Conservation (phyloP, 1,140 invertebrate genomes). For the Tetragonula clypearis region DNA sequence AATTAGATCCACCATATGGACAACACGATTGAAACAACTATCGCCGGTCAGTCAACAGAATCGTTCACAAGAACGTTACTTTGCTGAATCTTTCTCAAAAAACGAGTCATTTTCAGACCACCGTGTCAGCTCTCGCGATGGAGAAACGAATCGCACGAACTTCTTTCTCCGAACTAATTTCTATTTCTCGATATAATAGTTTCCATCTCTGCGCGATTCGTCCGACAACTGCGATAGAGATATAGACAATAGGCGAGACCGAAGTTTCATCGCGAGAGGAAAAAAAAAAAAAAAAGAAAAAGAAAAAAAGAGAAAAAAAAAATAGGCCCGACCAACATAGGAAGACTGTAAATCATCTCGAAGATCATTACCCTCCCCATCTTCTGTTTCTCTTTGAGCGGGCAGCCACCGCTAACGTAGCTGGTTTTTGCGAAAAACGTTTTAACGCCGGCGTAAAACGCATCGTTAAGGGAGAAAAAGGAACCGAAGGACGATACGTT, state of each 20-base stretch:
- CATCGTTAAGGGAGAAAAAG: conserved; percentile 58
- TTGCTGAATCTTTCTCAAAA: not conserved
- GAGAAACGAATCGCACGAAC: not conserved
- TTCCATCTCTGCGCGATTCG: not conserved
- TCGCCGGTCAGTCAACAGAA: not conserved
- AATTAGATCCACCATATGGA: not conserved
- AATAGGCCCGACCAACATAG: not conserved
- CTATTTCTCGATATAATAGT: not conserved
- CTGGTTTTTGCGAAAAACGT: conserved; percentile 59
- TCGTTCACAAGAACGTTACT: too few species aligned
- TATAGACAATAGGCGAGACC: conserved; percentile 28
- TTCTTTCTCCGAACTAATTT: not conserved
- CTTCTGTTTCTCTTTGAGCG: conserved; percentile 18
- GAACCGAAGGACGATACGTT: not conserved
- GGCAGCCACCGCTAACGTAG: not conserved
- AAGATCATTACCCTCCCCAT: conserved; percentile 50
- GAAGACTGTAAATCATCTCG: conserved; percentile 63
- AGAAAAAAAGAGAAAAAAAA: not conserved
- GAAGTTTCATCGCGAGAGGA: not conserved
- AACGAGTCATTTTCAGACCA: not conserved
- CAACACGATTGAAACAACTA: not conserved
- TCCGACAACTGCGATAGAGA: not conserved
- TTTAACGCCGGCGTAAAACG: conserved; percentile 65
- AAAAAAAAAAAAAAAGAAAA: not conserved
- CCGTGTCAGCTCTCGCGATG: not conserved